Evolutionary conservation across 23 tunicate genomes (phyloP).

Genomic region (Styela clava): DNA sequence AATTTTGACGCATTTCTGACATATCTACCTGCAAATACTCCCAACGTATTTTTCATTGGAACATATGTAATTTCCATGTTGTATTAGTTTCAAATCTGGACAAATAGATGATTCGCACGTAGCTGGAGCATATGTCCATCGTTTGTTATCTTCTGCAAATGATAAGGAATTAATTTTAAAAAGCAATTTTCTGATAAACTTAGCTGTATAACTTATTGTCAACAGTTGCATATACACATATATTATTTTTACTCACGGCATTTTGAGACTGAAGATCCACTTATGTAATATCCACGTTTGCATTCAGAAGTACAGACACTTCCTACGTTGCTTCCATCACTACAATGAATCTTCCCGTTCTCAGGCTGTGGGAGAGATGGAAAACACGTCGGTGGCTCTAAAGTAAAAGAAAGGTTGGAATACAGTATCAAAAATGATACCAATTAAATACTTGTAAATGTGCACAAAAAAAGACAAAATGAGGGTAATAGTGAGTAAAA

Average conservation of each 20-base stretch:
- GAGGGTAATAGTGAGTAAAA: too few relatives aligned
- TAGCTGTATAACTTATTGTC: too few relatives aligned
- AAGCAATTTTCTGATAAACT: too few relatives aligned
- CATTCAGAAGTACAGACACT: not conserved
- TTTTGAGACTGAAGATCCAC: not conserved
- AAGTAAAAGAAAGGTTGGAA: too few relatives aligned
- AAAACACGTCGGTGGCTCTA: slow-evolving; percentile 6
- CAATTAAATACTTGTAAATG: too few relatives aligned
- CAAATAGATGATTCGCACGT: not conserved
- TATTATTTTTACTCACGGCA: slow-evolving; percentile 2
- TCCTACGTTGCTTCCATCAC: not conserved
- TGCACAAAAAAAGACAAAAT: too few relatives aligned
- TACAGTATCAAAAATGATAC: too few relatives aligned
- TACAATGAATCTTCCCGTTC: slow-evolving; percentile 3
- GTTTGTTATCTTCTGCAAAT: not conserved
- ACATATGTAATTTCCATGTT: not conserved
- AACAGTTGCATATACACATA: too few relatives aligned
- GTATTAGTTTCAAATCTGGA: not conserved
- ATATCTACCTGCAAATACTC: slow-evolving; percentile 7
- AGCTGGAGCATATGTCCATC: not conserved
- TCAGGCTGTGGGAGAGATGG: not conserved
- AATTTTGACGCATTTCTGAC: too few relatives aligned
- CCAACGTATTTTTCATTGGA: not conserved
- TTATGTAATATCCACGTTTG: slow-evolving; percentile 7
- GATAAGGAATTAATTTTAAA: too few relatives aligned